Percentiles rank a stretch among this genome's conserved stretches.
Evolutionary conservation across 2,797 vertebrate genomes (phyloP).

Genomic region (Taenioides sp.): DNA sequence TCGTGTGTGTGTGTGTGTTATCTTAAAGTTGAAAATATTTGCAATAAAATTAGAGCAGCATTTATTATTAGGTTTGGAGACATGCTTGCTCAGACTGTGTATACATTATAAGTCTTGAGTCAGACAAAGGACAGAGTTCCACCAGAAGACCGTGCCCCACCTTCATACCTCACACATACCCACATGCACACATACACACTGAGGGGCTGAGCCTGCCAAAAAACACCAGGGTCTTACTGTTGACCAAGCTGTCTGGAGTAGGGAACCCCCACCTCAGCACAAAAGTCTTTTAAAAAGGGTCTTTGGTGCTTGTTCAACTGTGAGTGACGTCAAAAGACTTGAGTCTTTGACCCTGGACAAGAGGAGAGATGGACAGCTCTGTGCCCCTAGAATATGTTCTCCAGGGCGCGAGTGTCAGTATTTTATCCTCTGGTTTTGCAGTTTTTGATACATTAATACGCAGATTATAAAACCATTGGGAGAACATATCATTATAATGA

Average conservation of each 20-base stretch:
- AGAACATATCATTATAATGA: slow-evolving; percentile 10
- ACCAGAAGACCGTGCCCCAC: slow-evolving; percentile 10
- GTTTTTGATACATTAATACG: slow-evolving; percentile 7
- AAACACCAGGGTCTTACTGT: slow-evolving; percentile 19
- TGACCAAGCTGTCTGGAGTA: slow-evolving; percentile 25
- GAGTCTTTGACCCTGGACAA: slow-evolving; percentile 47
- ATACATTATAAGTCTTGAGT: neutral
- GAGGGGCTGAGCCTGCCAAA: slow-evolving; percentile 17
- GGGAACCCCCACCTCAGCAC: slow-evolving; percentile 15
- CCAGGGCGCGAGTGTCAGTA: neutral
- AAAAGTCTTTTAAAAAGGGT: slow-evolving; percentile 12
- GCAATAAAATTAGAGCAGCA: slow-evolving; percentile 35
- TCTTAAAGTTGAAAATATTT: slow-evolving; percentile 32
- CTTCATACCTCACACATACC: slow-evolving; percentile 14
- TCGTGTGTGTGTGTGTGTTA: slow-evolving; percentile 7
- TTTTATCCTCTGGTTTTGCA: neutral
- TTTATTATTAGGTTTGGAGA: slow-evolving; percentile 30
- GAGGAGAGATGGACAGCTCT: neutral
- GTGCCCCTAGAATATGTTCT: neutral
- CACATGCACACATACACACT: neutral
- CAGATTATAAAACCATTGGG: neutral
- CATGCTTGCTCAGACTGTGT: slow-evolving; percentile 12
- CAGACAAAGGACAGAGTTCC: slow-evolving; percentile 33
- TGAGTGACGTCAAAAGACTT: slow-evolving; percentile 59
- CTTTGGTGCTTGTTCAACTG: slow-evolving; percentile 54